Evolutionary conservation across 2,797 vertebrate species (phyloP).

Genomic region (Simalia tracyae): DNA sequence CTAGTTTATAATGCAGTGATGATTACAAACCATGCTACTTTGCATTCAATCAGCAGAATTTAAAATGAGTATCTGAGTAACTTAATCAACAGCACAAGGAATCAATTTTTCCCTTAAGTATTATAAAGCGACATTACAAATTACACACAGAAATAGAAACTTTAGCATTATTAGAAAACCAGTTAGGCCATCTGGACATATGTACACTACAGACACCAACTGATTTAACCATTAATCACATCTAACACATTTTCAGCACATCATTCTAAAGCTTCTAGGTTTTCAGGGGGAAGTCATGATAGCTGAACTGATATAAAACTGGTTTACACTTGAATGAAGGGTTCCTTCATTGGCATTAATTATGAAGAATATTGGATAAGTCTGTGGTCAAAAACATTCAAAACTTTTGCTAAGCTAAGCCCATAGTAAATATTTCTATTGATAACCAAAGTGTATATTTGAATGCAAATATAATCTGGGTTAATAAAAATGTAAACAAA

Average conservation of each 20-base stretch:
- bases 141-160: neutral
- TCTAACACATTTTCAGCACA: neutral
- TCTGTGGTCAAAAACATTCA: neutral
- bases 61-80: conserved; percentile 4
- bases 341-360: neutral
- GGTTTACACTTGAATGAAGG: neutral
- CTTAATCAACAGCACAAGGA: conserved; percentile 22
- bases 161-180: neutral
- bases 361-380: neutral
- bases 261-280: neutral
- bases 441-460: neutral
- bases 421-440: neutral
- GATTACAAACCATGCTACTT: conserved; percentile 25
- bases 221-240: neutral
- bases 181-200: conserved; percentile 12
- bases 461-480: neutral
- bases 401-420: neutral
- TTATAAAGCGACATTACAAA: conserved; percentile 12
- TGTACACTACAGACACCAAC: neutral
- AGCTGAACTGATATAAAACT: neutral
- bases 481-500: neutral
- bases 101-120: conserved; percentile 24
- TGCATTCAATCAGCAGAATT: neutral
- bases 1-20: neutral
- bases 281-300: neutral